phyloP scores from a whole-genome alignment of 2,888 invertebrate species.

The Spisula solida region DNA sequence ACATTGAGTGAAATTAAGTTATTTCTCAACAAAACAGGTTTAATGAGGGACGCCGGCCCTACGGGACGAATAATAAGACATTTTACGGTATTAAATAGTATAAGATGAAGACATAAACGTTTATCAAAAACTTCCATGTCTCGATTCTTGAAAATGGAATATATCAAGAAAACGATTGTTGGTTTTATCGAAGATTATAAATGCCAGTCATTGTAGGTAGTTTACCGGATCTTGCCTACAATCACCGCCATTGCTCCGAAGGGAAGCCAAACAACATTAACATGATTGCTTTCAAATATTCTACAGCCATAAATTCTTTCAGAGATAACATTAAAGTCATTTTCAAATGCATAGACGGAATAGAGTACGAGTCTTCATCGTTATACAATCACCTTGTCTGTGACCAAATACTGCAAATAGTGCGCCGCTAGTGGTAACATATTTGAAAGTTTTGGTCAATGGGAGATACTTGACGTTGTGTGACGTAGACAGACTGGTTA shows the following conservation, averaged over 20 bases:
- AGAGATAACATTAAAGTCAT: conserved; percentile 8
- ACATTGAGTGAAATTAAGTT: conserved; percentile 47
- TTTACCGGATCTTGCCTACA: neutral
- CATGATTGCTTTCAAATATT: conserved; percentile 18
- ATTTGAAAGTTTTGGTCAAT: neutral
- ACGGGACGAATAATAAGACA: conserved; percentile 25
- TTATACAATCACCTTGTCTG: neutral
- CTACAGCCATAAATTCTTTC: neutral
- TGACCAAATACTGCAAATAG: neutral
- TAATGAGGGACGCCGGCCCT: conserved; percentile 43
- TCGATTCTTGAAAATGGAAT: conserved; percentile 18
- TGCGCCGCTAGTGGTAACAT: neutral
- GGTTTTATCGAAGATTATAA: conserved; percentile 28
- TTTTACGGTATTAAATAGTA: conserved; percentile 30
- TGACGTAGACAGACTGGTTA: neutral
- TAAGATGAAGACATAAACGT: conserved; percentile 37
- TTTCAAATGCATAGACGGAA: neutral
- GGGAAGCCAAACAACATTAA: neutral
- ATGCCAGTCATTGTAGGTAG: conserved; percentile 24
- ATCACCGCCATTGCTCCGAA: neutral
- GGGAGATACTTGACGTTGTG: neutral
- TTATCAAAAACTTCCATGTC: conserved; percentile 31
- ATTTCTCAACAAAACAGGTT: conserved; percentile 39
- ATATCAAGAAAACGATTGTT: conserved; percentile 20
- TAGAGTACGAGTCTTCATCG: neutral